Conservation (phyloP, 2,113 vertebrate species). For the Atherinomorus stipes region DNA sequence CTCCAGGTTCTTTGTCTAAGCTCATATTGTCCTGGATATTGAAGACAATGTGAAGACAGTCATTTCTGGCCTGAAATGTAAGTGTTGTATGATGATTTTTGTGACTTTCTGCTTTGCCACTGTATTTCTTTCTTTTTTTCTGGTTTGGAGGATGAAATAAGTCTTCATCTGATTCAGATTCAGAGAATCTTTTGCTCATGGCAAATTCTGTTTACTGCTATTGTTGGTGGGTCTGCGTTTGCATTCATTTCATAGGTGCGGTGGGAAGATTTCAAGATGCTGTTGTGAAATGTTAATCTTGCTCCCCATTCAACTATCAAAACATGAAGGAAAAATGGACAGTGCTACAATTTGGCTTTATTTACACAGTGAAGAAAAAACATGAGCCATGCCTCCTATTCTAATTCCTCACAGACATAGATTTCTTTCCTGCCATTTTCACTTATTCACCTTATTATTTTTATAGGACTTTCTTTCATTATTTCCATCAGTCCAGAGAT, state of each 20-base stretch:
- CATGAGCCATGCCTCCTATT: constrained; percentile 23
- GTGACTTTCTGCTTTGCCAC: too few relatives aligned
- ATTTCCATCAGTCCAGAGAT: too few relatives aligned
- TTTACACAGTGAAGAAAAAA: not conserved
- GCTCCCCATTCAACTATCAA: constrained; percentile 28
- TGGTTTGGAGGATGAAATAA: constrained; percentile 1
- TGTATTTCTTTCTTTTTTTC: not conserved
- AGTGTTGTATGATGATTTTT: not conserved
- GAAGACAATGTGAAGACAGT: not conserved
- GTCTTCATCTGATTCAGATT: constrained; percentile 3
- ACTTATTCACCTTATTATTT: too few relatives aligned
- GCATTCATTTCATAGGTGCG: not conserved
- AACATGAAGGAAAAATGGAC: constrained; percentile 2
- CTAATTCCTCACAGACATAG: constrained; percentile 28
- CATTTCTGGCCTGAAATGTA: not conserved
- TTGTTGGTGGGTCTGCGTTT: not conserved
- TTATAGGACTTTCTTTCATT: too few relatives aligned
- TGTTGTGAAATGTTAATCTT: constrained; percentile 10
- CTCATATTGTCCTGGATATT: not conserved
- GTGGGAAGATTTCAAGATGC: constrained; percentile 6
- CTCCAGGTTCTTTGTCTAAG: not conserved
- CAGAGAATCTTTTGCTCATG: not conserved
- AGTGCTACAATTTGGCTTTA: not conserved
- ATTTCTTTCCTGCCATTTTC: too few relatives aligned
- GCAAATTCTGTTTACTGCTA: not conserved